Evolutionary conservation across 2,797 vertebrate species (phyloP).

Genomic region (Molossus molossus): DNA sequence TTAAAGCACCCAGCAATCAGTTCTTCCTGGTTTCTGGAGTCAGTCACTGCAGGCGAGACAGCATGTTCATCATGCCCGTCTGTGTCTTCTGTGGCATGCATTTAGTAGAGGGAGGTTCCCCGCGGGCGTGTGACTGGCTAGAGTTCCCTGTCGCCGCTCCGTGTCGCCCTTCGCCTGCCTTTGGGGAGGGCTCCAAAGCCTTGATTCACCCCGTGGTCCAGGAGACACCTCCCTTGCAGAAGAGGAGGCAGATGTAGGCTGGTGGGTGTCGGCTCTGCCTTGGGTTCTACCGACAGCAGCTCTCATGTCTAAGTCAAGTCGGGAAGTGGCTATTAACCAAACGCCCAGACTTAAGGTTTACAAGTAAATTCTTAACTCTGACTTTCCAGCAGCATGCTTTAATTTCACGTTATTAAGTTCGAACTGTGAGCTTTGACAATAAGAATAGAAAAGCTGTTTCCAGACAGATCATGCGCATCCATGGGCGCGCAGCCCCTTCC

Average conservation of each 20-base stretch:
- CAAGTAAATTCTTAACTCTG: not conserved
- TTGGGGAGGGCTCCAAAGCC: not conserved
- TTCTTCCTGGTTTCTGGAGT: not conserved
- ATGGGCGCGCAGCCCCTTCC: not conserved
- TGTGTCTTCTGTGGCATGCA: rapidly evolving
- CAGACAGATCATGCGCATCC: conserved; percentile 13
- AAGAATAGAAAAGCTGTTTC: conserved; percentile 55
- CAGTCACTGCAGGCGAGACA: not conserved
- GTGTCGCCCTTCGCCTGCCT: rapidly evolving
- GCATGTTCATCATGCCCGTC: not conserved
- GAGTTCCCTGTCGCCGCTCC: rapidly evolving
- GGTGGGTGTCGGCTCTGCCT: not conserved
- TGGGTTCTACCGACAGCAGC: not conserved
- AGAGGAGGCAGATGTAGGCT: not conserved
- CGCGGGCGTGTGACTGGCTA: rapidly evolving
- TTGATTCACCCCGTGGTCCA: not conserved
- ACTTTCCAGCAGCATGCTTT: not conserved
- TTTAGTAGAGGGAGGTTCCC: not conserved
- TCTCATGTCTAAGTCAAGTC: not conserved
- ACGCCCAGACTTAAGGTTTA: not conserved
- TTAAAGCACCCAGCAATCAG: rapidly evolving
- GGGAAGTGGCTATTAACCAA: not conserved
- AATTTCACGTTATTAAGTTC: conserved; percentile 13
- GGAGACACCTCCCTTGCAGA: not conserved
- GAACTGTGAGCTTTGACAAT: conserved; percentile 58